Evolutionary conservation across 2,113 vertebrate species (phyloP), one percentile per base, ranked within the genome.

Genomic region (Morone chrysops): DNA sequence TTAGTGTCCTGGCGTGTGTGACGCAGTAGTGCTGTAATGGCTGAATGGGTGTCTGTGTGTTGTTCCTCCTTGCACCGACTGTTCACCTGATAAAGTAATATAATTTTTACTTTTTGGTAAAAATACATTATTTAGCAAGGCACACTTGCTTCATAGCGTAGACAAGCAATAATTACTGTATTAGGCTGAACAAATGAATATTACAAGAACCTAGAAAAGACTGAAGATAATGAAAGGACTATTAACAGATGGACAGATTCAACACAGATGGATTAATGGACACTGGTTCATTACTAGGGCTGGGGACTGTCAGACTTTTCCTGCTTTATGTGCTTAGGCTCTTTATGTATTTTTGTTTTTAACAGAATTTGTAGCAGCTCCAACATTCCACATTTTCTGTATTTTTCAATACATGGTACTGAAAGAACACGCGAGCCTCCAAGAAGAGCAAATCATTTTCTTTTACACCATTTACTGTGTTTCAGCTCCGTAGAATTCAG

Each of bases 61-160:
- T 59, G 53, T 75, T 82, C 75, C 59, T 70, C 47, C 79, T 79
- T 38, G 45, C 60, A 54, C 65, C 7, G 79, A 92, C 83, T 91
- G 89, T 92, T 94, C 66, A 76, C 80, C 85, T 70, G 75, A 85
- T 82, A 63, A 82, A 85, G 73, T 87, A 73, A 90, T 86, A 71
- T 57, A 0, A 81, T 91, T 90, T 91, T 82, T 90, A 89, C 82
- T 80, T 89, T 88, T 90, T 90, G 73, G 81, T 90, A 87, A 85
- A 87, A 92, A 82, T 54, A 13, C 68, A 51, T 72, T 1, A 71
- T 68, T 79, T 81, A 90, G 83, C 61, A 85, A 89, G 89, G 88
- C 91, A 50, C 43, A 87, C 38, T 78, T 83, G 88, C 92, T 93
- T 93, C 91, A 92, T 93, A 93, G 93, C 93, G 92, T 94, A 94